Evolutionary conservation across 2,797 vertebrate species (phyloP), one percentile per base, ranked within the genome.

Genomic region (Enoplosus armatus): DNA sequence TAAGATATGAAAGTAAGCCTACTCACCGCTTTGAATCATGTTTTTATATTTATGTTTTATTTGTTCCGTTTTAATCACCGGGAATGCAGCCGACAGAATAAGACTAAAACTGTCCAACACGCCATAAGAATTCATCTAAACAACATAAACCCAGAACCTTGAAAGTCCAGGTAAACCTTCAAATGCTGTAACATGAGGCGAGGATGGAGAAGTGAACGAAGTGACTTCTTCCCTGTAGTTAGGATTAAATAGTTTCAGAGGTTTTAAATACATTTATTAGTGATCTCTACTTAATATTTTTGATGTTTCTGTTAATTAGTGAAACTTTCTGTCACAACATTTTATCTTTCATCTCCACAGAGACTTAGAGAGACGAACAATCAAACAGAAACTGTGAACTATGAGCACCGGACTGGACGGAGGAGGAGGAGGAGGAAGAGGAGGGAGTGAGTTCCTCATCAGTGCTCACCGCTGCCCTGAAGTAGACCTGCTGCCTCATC

Each of bases 391-490:
- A 43, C 33, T 39, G 15, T 8, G 72, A 45, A 55, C 6, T 1
- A 83, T 83, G 77, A 87, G 50, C 59, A 45, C 53, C 24, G 15
- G 58, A 27, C n/a, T 9, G 22, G 61, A n/a, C 0, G 10, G 10
- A 45, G 54, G 53, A 58, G 29, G 20, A 65, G 35, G 64, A 62
- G 47, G 22, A 62, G 3, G 43, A 80, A 12, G 50, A 69, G 14
- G 33, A 24, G n/a, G 27, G 18, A 39, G 15, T 45, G 1, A 27
- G 3, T 4, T 58, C 31, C 85, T 90, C 50, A 80, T 87, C 74
- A 90, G 90, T 0, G 22, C 76, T 55, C 88, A 91, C 43, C 85
- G 72, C 59, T 91, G 88, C 33, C 90, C 90, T 18, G 82, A 89
- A 18, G 87, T 73, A 0, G 87, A 90, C 3, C 8, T 79, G 47